These are phyloP conservation scores for Hirtodrosophila duncani DNA, from an alignment of 2,888 invertebrate genomes.

Conservation along the genomic window DNA sequence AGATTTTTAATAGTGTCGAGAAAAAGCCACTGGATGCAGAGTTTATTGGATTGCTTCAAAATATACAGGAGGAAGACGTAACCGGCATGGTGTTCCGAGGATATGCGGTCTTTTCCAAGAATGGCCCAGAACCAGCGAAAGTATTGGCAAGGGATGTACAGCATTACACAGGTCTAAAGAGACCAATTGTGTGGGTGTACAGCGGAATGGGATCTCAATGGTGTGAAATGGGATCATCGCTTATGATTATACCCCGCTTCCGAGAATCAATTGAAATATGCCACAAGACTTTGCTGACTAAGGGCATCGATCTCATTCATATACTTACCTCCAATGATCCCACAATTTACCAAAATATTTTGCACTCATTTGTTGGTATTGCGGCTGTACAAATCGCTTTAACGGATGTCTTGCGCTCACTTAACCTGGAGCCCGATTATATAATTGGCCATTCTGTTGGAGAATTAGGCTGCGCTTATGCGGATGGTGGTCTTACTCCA, in stretches of 20 bases:
- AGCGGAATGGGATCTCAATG: constrained; percentile 95
- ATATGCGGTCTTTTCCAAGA: constrained; percentile 80
- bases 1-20: constrained; percentile 83
- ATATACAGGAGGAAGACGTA: constrained; percentile 81
- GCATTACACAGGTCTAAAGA: constrained; percentile 82
- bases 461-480: constrained; percentile 96
- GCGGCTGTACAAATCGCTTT: constrained; percentile 84
- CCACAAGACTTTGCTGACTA: constrained; percentile 80
- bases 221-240: constrained; percentile 88
- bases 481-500: constrained; percentile 92
- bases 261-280: constrained; percentile 83
- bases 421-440: constrained; percentile 84
- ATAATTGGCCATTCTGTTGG: constrained; percentile 95
- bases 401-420: constrained; percentile 81
- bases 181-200: constrained; percentile 92
- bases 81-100: constrained; percentile 87
- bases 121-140: constrained; percentile 47
- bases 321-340: constrained; percentile 83
- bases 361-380: constrained; percentile 86
- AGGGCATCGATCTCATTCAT: constrained; percentile 82
- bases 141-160: constrained; percentile 80
- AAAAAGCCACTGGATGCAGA: constrained; percentile 82
- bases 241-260: constrained; percentile 87
- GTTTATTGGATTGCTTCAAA: constrained; percentile 81
- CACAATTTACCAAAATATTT: constrained; percentile 82